Base-by-base conservation (phyloP, 2,797 vertebrate species). In the Zenarchopterus dispar region DNA sequence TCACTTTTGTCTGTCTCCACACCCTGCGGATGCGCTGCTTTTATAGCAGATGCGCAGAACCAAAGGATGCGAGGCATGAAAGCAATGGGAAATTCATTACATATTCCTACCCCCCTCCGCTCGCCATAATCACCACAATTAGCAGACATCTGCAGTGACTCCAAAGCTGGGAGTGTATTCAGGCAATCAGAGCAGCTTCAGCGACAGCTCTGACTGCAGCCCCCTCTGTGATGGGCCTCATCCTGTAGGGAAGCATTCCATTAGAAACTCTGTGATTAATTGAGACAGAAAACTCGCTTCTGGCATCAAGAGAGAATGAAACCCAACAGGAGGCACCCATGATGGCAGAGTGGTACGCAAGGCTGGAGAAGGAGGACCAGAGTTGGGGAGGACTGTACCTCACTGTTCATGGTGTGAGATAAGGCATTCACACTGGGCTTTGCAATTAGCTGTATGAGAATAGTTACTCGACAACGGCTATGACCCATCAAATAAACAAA, bases 61-160 rank as follows among this genome's bases (percentile, higher is more conserved):
- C 83, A 84, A 91, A 90, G 86, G 88, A 89, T 89, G 89, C 70
- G 75, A 88, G 78, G 87, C 89, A 85, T 90, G 85, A 90, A 91
- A 89, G 91, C 91, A 85, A 90, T 88, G 84, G 87, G 91, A 91
- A 92, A 91, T 89, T 90, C 91, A 92, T 92, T 91, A 88, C 88
- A 88, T 90, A 90, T 92, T 89, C 90, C 86, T 84, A 88, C 90
- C 90, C 88, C 89, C 91, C 90, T 93, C 88, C 70, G 86, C 77
- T 91, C 77, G 8, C 89, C 86, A 91, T 92, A 93, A 94, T 93
- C 90, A 93, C 90, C 90, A 91, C 91, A 93, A 93, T 94, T 93
- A 93, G 87, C 89, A 91, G 90, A 92, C 93, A 94, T 92, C 93
- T 93, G 92, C 91, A 88, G 85, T 89, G 88, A 90, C 85, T 92